A percentile compares a stretch with the other conserved stretches of the same genome.
Evolutionary conservation across 1,140 invertebrate genomes (phyloP).

Genomic region (Meloidogyne chitwoodi): DNA sequence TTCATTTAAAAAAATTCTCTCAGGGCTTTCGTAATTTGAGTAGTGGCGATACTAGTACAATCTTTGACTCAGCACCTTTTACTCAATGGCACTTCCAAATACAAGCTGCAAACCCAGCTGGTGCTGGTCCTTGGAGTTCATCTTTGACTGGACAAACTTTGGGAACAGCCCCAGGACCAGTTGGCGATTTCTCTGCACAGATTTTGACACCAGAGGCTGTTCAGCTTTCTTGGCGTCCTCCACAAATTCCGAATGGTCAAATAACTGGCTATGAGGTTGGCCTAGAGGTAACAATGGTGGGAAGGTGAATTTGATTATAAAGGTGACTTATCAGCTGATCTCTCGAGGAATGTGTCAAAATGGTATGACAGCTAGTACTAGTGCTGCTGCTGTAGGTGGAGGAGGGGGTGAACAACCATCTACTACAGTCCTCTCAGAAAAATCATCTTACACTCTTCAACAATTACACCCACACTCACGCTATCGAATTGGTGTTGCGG

Average conservation of each 20-base stretch:
- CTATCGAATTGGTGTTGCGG: slow-evolving; percentile 58
- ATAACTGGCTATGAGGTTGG: slow-evolving; percentile 51
- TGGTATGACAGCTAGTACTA: neutral
- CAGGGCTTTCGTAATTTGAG: slow-evolving; percentile 54
- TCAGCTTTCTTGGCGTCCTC: slow-evolving; percentile 56
- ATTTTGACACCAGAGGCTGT: slow-evolving; percentile 50
- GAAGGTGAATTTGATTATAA: neutral
- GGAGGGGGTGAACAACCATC: slow-evolving; percentile 24
- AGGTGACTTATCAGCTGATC: slow-evolving; percentile 57
- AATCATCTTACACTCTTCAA: slow-evolving; percentile 46
- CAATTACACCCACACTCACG: slow-evolving; percentile 58
- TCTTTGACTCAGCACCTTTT: slow-evolving; percentile 58
- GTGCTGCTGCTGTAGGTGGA: slow-evolving; percentile 13
- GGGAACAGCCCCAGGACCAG: slow-evolving; percentile 52
- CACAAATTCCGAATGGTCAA: slow-evolving; percentile 55
- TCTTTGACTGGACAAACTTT: slow-evolving; percentile 49
- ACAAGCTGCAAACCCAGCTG: slow-evolving; percentile 58
- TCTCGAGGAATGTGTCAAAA: slow-evolving; percentile 59
- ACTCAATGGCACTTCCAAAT: slow-evolving; percentile 59
- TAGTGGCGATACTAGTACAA: slow-evolving; percentile 44
- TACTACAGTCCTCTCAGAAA: slow-evolving; percentile 39
- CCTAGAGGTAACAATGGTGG: neutral
- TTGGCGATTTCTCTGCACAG: slow-evolving; percentile 49
- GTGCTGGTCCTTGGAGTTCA: slow-evolving; percentile 52
- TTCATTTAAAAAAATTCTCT: neutral